Base-by-base conservation (phyloP, 2,888 invertebrate species). In the Itoplectis maculator region DNA sequence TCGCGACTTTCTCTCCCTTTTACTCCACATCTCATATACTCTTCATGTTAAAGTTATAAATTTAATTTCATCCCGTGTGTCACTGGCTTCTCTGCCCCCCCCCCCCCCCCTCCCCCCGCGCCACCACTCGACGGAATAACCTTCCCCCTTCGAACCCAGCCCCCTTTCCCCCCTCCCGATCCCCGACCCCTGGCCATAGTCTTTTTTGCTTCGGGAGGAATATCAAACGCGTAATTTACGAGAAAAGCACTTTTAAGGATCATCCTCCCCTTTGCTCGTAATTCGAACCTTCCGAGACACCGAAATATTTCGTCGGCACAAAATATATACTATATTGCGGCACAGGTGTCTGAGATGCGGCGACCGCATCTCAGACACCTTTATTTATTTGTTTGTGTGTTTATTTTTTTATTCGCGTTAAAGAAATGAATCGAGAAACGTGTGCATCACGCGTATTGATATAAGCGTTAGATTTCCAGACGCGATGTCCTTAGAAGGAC, bases 11-110 rank as follows among this genome's bases (percentile, higher is more conserved):
- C 63, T 35, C 29, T 15, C 54, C 29, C 45, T 75, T 66, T 72
- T 66, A 63, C 74, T 82, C 54, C 47, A 20, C 45, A 51, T 76
- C 29, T 20, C 68, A 45, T 56, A 45, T 23, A 63, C 75, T 66
- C 68, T 76, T 76, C 68, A 68, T 76, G 68, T 35, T 51, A 76
- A 76, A 76, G 68, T 68, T 76, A 76, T 76, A 76, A 76, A 76
- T 76, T 76, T 68, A 56, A 76, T 76, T 76, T 42, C 37, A 51
- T 49, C 68, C 37, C 47, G 66, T 59, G 68, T 68, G 68, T 68
- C 56, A 59, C 66, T 54, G 23, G 75, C 63, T 54, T 8, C 45
- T 42, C 69, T 45, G 2, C 9, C 63, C n/a, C n/a, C n/a, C n/a
- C n/a, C n/a, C n/a, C n/a, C n/a, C n/a, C n/a, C n/a, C n/a, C n/a